These are phyloP conservation scores for Bombus sylvicola DNA, from an alignment of 1,140 invertebrate genomes.

Conservation along the genomic window DNA sequence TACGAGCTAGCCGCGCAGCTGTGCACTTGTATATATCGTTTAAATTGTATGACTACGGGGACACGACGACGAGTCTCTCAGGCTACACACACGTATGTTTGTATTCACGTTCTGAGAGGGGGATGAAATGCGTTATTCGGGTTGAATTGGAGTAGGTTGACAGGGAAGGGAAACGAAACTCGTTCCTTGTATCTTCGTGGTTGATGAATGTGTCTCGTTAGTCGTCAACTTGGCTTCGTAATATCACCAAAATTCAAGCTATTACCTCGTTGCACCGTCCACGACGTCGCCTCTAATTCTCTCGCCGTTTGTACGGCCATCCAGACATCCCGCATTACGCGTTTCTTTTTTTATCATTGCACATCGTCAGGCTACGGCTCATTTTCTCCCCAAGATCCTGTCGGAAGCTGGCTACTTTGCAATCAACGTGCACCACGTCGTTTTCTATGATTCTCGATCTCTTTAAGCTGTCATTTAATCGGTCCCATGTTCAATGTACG, in stretches of 20 bases:
- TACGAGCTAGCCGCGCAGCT: constrained; percentile 45
- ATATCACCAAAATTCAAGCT: constrained; percentile 66
- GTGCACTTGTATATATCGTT: constrained; percentile 52
- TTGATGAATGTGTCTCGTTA: constrained; percentile 73
- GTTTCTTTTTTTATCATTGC: background rate
- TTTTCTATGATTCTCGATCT: background rate
- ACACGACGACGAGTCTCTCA: background rate
- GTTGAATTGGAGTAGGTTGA: constrained; percentile 65
- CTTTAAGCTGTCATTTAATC: background rate
- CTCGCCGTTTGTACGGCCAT: background rate
- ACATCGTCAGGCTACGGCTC: background rate
- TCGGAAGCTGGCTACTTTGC: background rate
- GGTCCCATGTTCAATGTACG: no score
- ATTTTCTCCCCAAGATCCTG: constrained; percentile 13
- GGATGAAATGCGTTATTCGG: constrained; percentile 63
- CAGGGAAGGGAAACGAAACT: constrained; percentile 47
- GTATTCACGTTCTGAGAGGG: constrained; percentile 9
- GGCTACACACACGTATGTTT: constrained; percentile 6
- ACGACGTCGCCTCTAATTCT: constrained; percentile 42
- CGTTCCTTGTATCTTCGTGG: constrained; percentile 67
- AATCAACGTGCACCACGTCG: background rate
- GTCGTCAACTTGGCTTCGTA: constrained; percentile 67
- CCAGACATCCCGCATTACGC: background rate
- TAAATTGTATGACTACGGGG: constrained; percentile 56
- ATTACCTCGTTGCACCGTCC: constrained; percentile 60